Base-by-base conservation (phyloP, 2,888 invertebrate genomes). In the Caenorhabditis panamensis region DNA sequence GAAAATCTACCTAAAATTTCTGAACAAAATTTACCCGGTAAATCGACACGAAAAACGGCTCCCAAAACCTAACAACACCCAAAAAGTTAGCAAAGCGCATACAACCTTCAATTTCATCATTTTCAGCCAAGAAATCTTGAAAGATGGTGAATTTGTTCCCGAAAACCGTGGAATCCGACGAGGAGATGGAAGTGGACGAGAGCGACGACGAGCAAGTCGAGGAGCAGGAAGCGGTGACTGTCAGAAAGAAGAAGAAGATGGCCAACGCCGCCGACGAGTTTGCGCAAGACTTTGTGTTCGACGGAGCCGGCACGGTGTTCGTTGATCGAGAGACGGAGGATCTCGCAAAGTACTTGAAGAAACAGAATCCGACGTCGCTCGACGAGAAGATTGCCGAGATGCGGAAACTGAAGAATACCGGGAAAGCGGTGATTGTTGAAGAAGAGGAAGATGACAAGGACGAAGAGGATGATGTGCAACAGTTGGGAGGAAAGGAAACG, bases 361-460 rank as follows among this genome's bases (percentile, higher is more conserved):
- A 88, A 51, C 85, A 84, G 20, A 83, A 76, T 16, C 71, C 83
- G 11, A 86, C 88, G 8, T 82, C 86, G 20, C 79, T 89, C n/a
- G 89, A 89, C 56, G 88, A 88, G 59, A 89, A 88, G 73, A 89
- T 89, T 68, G 88, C 86, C 16, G 84, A 87, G 37, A 87, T 79
- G 63, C 54, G 82, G 36, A 76, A 73, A 56, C 36, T 73, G 78
- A 86, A 84, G 53, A 85, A 84, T 59, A 83, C 83, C 0, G 83
- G 79, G 36, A 69, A 81, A 56, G 79, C 62, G n/a, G 79, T 85
- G 13, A 63, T 83, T 59, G 76, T 82, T 13, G 82, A 86, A 44
- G 79, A 69, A 13, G 77, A 76, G 3, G 78, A 67, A 18, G 24
- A 37, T 26, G 66, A 58, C 0, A 75, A 79, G 16, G 71, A 79